Evolutionary conservation across 2,113 vertebrate genomes (phyloP), one percentile per base, ranked within the genome.

Genomic region (Psilopogon haemacephalus): DNA sequence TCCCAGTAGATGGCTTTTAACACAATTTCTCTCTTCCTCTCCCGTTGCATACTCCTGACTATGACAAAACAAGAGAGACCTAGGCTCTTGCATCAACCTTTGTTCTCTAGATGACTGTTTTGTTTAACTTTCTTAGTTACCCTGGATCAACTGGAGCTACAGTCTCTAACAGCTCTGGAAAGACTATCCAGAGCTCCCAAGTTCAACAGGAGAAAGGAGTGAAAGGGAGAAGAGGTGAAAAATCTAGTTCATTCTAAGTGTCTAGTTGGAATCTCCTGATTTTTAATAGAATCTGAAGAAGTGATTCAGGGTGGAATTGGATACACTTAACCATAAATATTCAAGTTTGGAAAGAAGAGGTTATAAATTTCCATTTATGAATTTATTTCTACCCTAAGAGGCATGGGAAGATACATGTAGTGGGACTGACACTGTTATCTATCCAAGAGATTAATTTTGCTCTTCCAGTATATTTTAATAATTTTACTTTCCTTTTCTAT

Each of bases 1-100:
- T 96, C 95, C 94, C 88, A 94, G 92, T 95, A 95, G 92, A 96
- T 80, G 75, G 68, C 93, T 95, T 95, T 96, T 96, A 93, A 74
- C 95, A 96, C 95, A 95, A 95, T 96, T 96, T 95, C 94, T 95
- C 64, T 56, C 60, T 95, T 93, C 83, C 90, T 86, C 64, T 95
- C 50, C 74, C 71, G 44, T 63, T 93, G 38, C 58, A 32, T 91
- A 28, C 63, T 95, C 50, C 68, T 94, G 85, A 84, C 72, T 95
- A n/a, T 94, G 90, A 94, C 90, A 94, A 85, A 88, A 63, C 75
- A 70, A n/a, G 62, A 82, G 68, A 90, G 64, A 95, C 75, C 71
- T 89, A 81, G 42, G 69, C 37, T 93, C 37, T 95, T 95, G 64
- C 88, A 91, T 87, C 92, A 95, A 86, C 82, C 75, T 95, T 93